Evolutionary conservation across 2,888 invertebrate species (phyloP).

Genomic region (Cataglyphis altisquamis): DNA sequence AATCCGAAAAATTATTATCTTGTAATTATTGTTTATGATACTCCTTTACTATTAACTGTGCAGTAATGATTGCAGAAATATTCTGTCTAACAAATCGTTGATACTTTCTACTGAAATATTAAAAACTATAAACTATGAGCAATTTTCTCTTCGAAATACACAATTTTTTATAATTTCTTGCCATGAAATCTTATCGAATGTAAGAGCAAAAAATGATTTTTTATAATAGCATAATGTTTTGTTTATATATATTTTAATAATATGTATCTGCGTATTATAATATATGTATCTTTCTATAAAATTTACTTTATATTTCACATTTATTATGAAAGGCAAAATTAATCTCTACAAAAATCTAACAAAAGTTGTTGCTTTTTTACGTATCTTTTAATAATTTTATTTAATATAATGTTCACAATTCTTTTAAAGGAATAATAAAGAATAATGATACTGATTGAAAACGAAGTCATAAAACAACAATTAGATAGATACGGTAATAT

Average conservation of each 20-base stretch:
- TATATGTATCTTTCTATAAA: neutral
- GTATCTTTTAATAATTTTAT: constrained; percentile 39
- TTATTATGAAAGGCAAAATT: neutral
- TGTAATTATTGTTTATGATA: neutral
- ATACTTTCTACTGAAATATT: constrained; percentile 17
- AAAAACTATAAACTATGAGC: neutral
- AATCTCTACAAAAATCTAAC: neutral
- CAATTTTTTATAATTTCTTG: neutral
- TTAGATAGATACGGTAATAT: constrained; percentile 27
- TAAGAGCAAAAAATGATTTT: neutral
- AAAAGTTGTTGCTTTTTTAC: neutral
- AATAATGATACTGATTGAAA: constrained; percentile 27
- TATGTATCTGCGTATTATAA: no score
- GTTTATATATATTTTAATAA: neutral
- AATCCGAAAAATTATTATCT: neutral
- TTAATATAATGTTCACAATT: constrained; percentile 26
- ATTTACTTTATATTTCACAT: neutral
- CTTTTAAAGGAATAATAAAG: neutral
- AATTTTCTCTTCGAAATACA: neutral
- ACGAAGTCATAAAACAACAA: constrained; percentile 22
- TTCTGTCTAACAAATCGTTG: neutral
- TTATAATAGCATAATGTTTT: neutral
- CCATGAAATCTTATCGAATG: neutral
- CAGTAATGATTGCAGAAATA: neutral
- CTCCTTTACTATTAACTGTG: neutral